Base-by-base conservation (phyloP, 1,140 invertebrate genomes). In the Hyles euphorbiae region DNA sequence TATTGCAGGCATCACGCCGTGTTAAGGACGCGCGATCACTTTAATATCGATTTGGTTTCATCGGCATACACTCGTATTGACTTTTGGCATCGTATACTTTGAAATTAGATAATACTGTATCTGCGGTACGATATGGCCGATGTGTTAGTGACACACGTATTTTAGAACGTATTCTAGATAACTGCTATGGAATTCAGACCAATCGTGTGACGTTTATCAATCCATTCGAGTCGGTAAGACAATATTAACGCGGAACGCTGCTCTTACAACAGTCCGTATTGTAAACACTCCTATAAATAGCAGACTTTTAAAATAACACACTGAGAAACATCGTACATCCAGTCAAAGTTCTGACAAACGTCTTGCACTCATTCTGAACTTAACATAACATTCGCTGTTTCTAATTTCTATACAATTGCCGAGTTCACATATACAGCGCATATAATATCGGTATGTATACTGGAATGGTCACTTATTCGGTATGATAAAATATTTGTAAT, bases 31-130 rank as follows among this genome's bases (percentile, higher is more conserved):
- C 54, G 36, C 70, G 63, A 63, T 78, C 73, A 74, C 73, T 71
- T 80, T 77, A 70, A 71, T 74, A 69, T 76, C 74, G 69, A 76
- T 74, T 73, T 67, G 63, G 56, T 67, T 78, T 73, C 67, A 60
- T 72, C 67, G 56, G 53, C 63, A 49, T 22, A 53, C 46, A 11
- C 43, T 60, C 11, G 56, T 40, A 40, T 40, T 55, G 48, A 40
- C 8, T 40, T 40, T 40, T 40, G 36, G 4, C 36, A 40, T 40
- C 8, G 5, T 47, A 47, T 22, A n/a, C 12, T 47, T n/a, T 47
- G 12, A 47, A 47, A 47, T 47, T 47, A 47, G 10, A 47, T 47
- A 47, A 47, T 47, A 47, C 46, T 47, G 12, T 22, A 22, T 40
- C 36, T 5, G 22, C 22, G 5, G 36, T 5, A 40, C 36, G 8